Evolutionary conservation across 2,797 vertebrate species (phyloP).

Genomic region (Erithacus rubecula): DNA sequence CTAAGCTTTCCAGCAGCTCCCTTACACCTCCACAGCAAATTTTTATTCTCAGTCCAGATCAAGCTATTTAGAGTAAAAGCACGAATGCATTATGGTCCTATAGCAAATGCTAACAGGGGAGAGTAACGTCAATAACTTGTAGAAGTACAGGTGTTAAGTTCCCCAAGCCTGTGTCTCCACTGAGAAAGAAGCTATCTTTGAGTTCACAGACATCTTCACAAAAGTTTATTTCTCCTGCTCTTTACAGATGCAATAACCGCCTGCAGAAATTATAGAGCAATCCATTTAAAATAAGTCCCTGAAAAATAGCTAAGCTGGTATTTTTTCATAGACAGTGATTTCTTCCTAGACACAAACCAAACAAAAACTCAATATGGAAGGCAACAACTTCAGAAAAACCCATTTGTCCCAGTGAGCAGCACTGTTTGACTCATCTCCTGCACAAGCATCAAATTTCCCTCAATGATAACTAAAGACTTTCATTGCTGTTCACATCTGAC

Average conservation of each 20-base stretch:
- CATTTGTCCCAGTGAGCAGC: not conserved
- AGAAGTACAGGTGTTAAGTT: not conserved
- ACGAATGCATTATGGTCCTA: not conserved
- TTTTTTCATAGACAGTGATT: not conserved
- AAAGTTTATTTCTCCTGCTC: not conserved
- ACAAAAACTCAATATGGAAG: not conserved
- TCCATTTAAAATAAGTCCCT: not conserved
- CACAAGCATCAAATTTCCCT: not conserved
- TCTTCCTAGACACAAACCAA: not conserved
- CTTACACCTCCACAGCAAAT: not conserved
- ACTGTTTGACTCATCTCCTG: not conserved
- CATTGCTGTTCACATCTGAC: not conserved
- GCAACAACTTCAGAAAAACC: not conserved
- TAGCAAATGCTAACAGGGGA: not conserved
- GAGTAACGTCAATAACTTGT: fast-evolving
- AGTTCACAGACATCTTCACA: not conserved
- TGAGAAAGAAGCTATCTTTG: not conserved
- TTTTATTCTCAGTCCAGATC: not conserved
- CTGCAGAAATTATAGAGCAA: not conserved
- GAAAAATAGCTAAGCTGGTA: not conserved
- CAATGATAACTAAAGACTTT: not conserved
- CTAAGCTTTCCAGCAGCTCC: not conserved
- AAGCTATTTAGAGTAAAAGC: not conserved
- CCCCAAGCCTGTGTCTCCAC: not conserved
- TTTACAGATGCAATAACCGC: not conserved